Evolutionary conservation across 2,113 vertebrate genomes (phyloP).

Genomic region (Heterotis niloticus): DNA sequence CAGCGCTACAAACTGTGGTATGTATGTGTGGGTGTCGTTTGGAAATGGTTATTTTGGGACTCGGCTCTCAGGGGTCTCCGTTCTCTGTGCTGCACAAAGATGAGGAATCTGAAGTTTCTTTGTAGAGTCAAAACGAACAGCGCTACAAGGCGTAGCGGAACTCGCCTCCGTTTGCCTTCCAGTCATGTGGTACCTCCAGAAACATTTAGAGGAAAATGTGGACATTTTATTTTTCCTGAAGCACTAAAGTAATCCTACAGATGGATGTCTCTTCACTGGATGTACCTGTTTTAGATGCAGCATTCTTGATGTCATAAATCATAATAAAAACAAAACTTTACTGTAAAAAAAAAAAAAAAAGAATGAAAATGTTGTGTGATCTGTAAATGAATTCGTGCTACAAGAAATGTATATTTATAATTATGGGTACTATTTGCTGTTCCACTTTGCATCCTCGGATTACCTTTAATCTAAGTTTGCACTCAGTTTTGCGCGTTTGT

Average conservation of each 20-base stretch:
- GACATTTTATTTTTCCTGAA: neutral
- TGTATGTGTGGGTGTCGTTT: conserved; percentile 27
- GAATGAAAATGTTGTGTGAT: too few relatives aligned
- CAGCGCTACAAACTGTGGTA: conserved; percentile 18
- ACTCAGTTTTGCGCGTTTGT: neutral
- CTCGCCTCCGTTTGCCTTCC: neutral
- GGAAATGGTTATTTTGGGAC: conserved; percentile 15
- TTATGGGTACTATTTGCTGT: neutral
- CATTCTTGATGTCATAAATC: too few relatives aligned
- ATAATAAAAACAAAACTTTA: too few relatives aligned
- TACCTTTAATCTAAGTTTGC: neutral
- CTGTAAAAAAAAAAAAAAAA: too few relatives aligned
- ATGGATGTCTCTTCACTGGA: too few relatives aligned
- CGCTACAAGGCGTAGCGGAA: neutral
- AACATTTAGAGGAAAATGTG: neutral
- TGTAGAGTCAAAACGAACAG: neutral
- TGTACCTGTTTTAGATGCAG: too few relatives aligned
- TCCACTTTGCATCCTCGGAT: neutral
- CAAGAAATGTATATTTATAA: too few relatives aligned
- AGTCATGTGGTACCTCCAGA: neutral
- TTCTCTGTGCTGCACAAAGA: conserved; percentile 2
- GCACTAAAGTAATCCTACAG: neutral
- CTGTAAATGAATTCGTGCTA: too few relatives aligned
- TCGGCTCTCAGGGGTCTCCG: conserved; percentile 3
- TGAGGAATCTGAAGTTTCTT: neutral